Evolutionary conservation across 2,888 invertebrate genomes (phyloP).

Genomic region (Hypolimnas misippus): DNA sequence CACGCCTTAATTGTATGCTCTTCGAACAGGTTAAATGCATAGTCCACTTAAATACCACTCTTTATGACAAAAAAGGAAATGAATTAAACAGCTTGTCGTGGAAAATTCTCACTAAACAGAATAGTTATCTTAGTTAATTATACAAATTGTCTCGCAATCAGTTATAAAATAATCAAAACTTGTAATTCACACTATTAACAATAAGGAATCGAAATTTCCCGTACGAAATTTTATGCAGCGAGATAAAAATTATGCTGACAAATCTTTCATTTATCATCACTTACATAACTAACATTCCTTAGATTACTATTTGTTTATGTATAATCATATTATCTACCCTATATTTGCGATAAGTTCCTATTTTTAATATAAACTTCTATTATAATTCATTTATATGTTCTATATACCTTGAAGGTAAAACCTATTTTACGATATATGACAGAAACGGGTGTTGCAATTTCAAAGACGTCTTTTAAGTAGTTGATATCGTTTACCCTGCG

Average conservation of each 20-base stretch:
- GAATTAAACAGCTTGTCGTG: conserved; percentile 24
- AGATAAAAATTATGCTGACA: neutral
- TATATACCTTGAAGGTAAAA: too few species aligned
- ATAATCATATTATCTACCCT: neutral
- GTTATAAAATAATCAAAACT: neutral
- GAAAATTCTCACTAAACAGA: conserved; percentile 4
- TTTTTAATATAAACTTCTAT: too few species aligned
- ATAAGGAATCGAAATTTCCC: neutral
- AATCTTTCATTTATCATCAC: conserved; percentile 13
- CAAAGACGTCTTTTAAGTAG: conserved; percentile 26
- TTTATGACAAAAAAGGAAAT: conserved; percentile 27
- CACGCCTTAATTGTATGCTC: conserved; percentile 33
- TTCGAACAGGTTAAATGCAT: conserved; percentile 33
- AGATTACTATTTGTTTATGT: conserved; percentile 22
- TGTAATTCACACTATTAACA: neutral
- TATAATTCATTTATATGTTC: too few species aligned
- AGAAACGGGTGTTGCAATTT: conserved; percentile 13
- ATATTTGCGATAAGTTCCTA: neutral
- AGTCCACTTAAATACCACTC: conserved; percentile 27
- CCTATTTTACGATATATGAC: neutral
- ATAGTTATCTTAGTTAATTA: neutral
- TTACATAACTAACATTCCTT: conserved; percentile 20
- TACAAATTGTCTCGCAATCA: conserved; percentile 3
- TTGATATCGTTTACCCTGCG: conserved; percentile 24
- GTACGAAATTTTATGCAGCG: neutral